Evolutionary conservation across 1,140 invertebrate genomes (phyloP).

Genomic region (Cydia fagiglandana): DNA sequence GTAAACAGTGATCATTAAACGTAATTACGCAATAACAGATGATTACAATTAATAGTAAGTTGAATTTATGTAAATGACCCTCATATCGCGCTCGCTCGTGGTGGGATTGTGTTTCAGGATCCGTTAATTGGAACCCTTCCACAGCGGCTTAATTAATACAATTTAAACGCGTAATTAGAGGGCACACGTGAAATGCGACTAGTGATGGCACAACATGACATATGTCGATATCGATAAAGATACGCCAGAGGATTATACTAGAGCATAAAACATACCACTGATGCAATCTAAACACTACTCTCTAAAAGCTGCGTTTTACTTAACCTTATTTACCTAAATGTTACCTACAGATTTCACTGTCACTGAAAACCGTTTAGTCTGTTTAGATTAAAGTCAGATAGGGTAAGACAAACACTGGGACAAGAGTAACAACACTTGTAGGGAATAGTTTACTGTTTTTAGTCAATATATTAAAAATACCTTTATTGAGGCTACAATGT

Average conservation of each 20-base stretch:
- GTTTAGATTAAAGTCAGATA: no score
- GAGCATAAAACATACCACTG: no score
- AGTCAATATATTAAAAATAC: no score
- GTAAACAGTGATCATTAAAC: conserved; percentile 25
- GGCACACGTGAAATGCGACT: conserved; percentile 57
- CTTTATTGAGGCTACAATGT: no score
- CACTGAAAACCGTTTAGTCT: no score
- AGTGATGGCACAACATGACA: conserved; percentile 43
- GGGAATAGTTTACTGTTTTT: no score
- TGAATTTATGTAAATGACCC: conserved; percentile 49
- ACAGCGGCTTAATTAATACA: conserved; percentile 71
- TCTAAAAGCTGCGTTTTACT: no score
- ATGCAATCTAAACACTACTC: no score
- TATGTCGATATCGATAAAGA: background rate
- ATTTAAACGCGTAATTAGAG: conserved; percentile 71
- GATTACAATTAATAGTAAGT: conserved; percentile 13
- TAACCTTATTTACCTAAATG: no score
- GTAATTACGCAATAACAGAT: conserved; percentile 21
- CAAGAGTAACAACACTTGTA: no score
- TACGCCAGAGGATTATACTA: background rate
- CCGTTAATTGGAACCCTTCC: conserved; percentile 71
- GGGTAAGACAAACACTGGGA: no score
- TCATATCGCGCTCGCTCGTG: conserved; percentile 42
- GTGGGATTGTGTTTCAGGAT: conserved; percentile 38
- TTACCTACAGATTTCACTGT: no score